Conservation (phyloP, 2,113 vertebrate species). For the Junco hyemalis region DNA sequence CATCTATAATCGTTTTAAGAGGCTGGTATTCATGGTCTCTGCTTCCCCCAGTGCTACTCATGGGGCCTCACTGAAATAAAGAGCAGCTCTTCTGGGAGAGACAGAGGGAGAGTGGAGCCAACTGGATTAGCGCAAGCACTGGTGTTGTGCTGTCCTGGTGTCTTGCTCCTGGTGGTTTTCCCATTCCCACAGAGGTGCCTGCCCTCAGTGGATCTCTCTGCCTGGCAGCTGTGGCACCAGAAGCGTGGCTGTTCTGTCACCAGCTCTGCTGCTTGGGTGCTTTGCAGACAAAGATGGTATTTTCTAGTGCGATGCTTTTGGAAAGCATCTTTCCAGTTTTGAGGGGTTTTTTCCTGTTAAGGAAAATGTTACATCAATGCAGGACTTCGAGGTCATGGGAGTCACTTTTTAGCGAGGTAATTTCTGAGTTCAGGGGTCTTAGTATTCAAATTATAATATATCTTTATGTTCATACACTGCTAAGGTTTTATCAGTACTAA, state of each 20-base stretch:
- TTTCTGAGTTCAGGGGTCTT: neutral
- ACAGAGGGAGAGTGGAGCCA: neutral
- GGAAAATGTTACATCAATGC: neutral
- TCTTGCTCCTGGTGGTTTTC: neutral
- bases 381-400: neutral
- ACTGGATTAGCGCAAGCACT: fast-evolving
- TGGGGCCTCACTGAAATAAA: neutral
- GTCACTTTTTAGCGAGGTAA: neutral
- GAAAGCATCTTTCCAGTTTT: neutral
- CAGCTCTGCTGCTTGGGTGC: neutral
- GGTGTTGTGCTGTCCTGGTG: fast-evolving
- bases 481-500: slow-evolving; percentile 19
- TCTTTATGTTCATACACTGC: neutral
- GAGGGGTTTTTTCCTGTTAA: neutral
- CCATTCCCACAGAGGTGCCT: neutral
- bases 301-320: neutral
- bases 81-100: neutral
- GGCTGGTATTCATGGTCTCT: neutral
- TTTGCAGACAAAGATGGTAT: neutral
- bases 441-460: neutral
- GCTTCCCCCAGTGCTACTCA: neutral
- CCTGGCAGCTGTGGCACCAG: neutral
- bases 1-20: neutral
- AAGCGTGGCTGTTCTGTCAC: neutral
- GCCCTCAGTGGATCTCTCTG: neutral